Base-by-base conservation (phyloP, 2,113 vertebrate genomes). In the Ammospiza nelsoni region DNA sequence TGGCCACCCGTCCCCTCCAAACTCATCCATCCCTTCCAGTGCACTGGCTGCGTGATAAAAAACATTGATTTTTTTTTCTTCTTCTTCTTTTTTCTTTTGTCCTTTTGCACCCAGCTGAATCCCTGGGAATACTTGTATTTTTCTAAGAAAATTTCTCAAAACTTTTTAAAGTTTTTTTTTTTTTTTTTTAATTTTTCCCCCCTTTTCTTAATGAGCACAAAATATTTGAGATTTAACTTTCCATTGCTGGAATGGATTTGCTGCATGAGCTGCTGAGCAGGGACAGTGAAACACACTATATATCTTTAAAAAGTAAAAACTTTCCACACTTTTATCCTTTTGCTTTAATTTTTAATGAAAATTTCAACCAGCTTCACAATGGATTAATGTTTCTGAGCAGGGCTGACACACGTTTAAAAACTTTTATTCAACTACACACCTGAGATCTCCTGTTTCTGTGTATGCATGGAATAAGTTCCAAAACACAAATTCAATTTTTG, bases 41-140 rank as follows among this genome's bases (percentile, higher is more conserved):
- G 13, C 21, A 13, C 52, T 12, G 14, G 6, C 7, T 11, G 21
- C 5, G 2, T 2, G 5, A 67, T 31, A 54, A 84, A 89, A 66
- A 9, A 0, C 10, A 9, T 1, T 0, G 10, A 13, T 35, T 81
- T 83, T 61, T 3, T 35, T 12, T 18, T 10, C 11, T 29, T 12
- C 6, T 17, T 52, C 9, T 52, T 11, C 16, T 54, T 54, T 29
- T 54, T 29, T 29, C 51, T 54, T 54, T 29, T 54, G 28, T 54
- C 52, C 27, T 54, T 54, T 54, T 35, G 35, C 21, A 37, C 22
- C 6, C 19, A 16, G 24, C 5, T 4, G 14, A 69, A 87, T 29
- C 5, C 37, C 33, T 25, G 27, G 11, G 15, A 89, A 66, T 46
- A 28, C 0, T 19, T 25, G 5, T 2, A 2, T 73, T 93, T 90